Evolutionary conservation across 2,113 vertebrate genomes (phyloP).

Genomic region (Larimichthys crocea): DNA sequence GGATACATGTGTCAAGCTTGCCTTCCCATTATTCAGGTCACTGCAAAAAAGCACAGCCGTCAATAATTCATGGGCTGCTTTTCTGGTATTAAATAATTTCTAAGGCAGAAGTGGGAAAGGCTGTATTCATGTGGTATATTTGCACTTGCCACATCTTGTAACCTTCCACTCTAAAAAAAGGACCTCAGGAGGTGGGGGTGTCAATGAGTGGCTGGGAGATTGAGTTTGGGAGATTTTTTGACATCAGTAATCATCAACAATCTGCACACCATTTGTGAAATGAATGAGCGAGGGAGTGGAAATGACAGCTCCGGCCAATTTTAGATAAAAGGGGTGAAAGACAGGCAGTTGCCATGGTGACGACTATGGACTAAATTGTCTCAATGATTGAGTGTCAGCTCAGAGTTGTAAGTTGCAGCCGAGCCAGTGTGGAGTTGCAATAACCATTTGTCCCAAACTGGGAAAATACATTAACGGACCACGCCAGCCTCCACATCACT

Average conservation of each 20-base stretch:
- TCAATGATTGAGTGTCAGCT: slow-evolving; percentile 75
- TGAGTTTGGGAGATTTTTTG: slow-evolving; percentile 39
- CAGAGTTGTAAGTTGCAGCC: slow-evolving; percentile 56
- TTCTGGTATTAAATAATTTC: slow-evolving; percentile 85
- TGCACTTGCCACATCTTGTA: slow-evolving; percentile 59
- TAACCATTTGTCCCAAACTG: slow-evolving; percentile 69
- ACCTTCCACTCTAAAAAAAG: slow-evolving; percentile 47
- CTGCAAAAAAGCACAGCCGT: slow-evolving; percentile 83
- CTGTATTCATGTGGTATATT: slow-evolving; percentile 73
- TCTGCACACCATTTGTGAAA: slow-evolving; percentile 71
- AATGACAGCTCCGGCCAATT: slow-evolving; percentile 76
- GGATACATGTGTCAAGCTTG: slow-evolving; percentile 85
- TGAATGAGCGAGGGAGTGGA: slow-evolving; percentile 62
- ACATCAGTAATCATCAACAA: slow-evolving; percentile 70
- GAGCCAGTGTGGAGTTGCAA: slow-evolving; percentile 56
- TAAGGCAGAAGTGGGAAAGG: slow-evolving; percentile 82
- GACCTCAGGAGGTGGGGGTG: slow-evolving; percentile 49
- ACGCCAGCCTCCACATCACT: slow-evolving; percentile 37
- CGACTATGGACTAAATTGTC: slow-evolving; percentile 71
- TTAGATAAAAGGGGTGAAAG: slow-evolving; percentile 77
- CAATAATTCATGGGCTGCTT: slow-evolving; percentile 84
- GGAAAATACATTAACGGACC: slow-evolving; percentile 65
- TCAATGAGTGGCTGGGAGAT: slow-evolving; percentile 42
- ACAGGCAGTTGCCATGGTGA: slow-evolving; percentile 80
- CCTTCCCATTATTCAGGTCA: slow-evolving; percentile 87